Percentiles rank a stretch among this genome's conserved stretches.
Evolutionary conservation across 2,797 vertebrate genomes (phyloP).

Genomic region (Oophaga sylvatica): DNA sequence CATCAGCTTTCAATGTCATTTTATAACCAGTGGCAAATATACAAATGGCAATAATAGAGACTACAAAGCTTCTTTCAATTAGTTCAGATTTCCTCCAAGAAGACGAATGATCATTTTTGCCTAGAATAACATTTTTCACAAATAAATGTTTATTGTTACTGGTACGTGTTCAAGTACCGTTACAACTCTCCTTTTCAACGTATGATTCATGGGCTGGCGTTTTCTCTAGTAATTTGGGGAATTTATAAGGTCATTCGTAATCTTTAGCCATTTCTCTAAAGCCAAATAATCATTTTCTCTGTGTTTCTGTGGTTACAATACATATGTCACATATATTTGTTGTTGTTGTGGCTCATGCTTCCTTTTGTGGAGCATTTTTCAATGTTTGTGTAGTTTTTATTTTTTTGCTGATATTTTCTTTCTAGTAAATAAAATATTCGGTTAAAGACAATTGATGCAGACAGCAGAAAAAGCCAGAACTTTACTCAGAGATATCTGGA

Average conservation of each 20-base stretch:
- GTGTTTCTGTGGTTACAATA: constrained; percentile 31
- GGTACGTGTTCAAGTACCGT: constrained; percentile 52
- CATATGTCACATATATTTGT: neutral
- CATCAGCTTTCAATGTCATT: constrained; percentile 77
- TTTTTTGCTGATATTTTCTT: constrained; percentile 7
- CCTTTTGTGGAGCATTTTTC: neutral
- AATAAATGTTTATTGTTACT: constrained; percentile 66
- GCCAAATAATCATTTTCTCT: constrained; percentile 57
- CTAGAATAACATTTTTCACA: constrained; percentile 74
- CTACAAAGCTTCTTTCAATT: constrained; percentile 74
- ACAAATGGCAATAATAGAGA: constrained; percentile 74
- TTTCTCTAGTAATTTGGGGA: constrained; percentile 52
- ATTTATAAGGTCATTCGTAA: constrained; percentile 54
- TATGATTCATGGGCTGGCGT: constrained; percentile 43
- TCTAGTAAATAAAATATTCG: constrained; percentile 60
- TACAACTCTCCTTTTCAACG: constrained; percentile 21
- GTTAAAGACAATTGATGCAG: constrained; percentile 63
- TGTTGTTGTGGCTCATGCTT: constrained; percentile 51
- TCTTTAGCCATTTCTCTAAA: constrained; percentile 33
- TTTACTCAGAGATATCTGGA: constrained; percentile 64
- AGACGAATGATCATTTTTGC: constrained; percentile 77
- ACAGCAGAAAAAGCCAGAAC: constrained; percentile 63
- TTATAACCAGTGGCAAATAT: constrained; percentile 73
- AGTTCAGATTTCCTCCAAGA: constrained; percentile 74
- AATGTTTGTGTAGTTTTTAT: neutral